Evolutionary conservation across 2,113 vertebrate genomes (phyloP).

Genomic region (Genyomyrus donnyi): DNA sequence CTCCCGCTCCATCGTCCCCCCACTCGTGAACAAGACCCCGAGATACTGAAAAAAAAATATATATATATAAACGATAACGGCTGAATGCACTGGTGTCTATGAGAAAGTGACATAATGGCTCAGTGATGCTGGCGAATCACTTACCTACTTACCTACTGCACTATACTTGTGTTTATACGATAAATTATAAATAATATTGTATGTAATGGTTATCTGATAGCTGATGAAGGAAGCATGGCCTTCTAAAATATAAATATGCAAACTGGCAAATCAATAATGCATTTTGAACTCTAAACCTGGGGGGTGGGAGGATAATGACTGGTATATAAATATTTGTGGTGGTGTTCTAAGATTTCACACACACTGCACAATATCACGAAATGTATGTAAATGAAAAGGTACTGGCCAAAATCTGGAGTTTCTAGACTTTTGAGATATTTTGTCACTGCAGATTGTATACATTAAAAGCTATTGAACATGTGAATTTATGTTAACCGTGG

Average conservation of each 20-base stretch:
- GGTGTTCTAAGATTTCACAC: neutral
- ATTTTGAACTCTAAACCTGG: neutral
- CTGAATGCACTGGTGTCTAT: neutral
- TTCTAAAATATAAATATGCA: neutral
- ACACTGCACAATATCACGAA: neutral
- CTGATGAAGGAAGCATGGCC: neutral
- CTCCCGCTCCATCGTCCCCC: too few relatives aligned
- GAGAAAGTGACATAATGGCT: neutral
- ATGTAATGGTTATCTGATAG: neutral
- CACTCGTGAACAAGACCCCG: too few relatives aligned
- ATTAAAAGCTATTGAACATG: neutral
- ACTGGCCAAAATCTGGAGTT: neutral
- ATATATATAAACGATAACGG: neutral
- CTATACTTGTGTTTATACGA: neutral
- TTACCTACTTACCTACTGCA: neutral
- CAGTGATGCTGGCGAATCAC: neutral
- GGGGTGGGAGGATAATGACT: neutral
- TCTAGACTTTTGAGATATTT: neutral
- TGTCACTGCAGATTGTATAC: neutral
- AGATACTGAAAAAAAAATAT: too few relatives aligned
- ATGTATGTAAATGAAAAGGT: neutral
- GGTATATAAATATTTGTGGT: neutral
- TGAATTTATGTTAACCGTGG: neutral
- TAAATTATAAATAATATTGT: neutral
- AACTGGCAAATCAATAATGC: neutral